Conservation (phyloP, 1,140 invertebrate species). For the Drosophila mayri region DNA sequence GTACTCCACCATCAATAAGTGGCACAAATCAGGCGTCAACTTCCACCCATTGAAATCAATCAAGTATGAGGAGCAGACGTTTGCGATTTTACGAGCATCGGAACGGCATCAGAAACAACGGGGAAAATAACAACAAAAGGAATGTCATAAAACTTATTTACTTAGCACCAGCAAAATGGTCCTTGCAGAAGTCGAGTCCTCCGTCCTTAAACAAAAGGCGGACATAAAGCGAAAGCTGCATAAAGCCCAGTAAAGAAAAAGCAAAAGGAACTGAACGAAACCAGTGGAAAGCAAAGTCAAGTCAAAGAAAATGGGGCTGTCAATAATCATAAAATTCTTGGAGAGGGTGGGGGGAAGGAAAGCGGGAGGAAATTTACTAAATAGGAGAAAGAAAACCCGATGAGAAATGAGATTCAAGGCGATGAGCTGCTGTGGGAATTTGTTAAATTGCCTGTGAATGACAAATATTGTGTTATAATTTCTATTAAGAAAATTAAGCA, state of each 20-base stretch:
- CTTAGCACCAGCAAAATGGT: slow-evolving; percentile 72
- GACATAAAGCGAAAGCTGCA: slow-evolving; percentile 60
- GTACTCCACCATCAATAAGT: slow-evolving; percentile 25
- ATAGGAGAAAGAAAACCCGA: slow-evolving; percentile 5
- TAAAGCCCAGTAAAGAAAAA: slow-evolving; percentile 1
- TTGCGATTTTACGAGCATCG: slow-evolving; percentile 66
- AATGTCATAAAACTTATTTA: slow-evolving; percentile 83
- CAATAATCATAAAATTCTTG: slow-evolving; percentile 76
- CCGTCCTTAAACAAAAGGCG: slow-evolving; percentile 58
- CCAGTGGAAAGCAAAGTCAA: slow-evolving; percentile 49
- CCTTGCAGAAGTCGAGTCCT: slow-evolving; percentile 20
- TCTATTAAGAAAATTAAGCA: slow-evolving; percentile 80
- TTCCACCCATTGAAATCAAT: slow-evolving; percentile 69
- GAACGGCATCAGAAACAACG: slow-evolving; percentile 30
- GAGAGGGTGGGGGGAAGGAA: background rate
- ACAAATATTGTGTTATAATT: slow-evolving; percentile 83
- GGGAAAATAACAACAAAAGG: slow-evolving; percentile 39
- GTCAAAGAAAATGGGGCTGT: slow-evolving; percentile 54
- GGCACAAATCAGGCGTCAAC: slow-evolving; percentile 28
- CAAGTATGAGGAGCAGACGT: slow-evolving; percentile 65
- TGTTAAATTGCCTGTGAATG: slow-evolving; percentile 83
- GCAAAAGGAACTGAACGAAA: slow-evolving; percentile 15
- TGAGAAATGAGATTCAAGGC: slow-evolving; percentile 11
- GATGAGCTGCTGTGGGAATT: slow-evolving; percentile 48
- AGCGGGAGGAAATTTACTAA: background rate